phyloP scores from a whole-genome alignment of 30 jellyfish, hydroid and myxozoan genomes.

The Hydractinia echinata region DNA sequence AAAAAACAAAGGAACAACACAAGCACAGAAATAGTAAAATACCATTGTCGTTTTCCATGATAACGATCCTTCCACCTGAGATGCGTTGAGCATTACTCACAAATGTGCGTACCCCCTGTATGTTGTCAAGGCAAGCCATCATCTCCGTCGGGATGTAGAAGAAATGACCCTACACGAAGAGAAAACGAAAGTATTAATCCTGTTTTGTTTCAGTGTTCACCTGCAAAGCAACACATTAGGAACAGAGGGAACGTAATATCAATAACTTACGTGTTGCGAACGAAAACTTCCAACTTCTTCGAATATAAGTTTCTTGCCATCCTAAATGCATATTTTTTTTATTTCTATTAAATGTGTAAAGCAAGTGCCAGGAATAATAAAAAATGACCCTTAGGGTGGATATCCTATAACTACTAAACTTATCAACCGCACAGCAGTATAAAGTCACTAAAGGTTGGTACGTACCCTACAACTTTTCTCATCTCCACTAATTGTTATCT shows the following conservation, averaged over 20 bases:
- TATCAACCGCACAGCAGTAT: neutral
- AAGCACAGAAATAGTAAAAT: too few species aligned
- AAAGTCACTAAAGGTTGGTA: neutral
- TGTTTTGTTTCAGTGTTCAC: neutral
- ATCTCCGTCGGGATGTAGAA: conserved; percentile 2
- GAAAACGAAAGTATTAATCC: neutral
- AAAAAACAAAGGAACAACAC: too few species aligned
- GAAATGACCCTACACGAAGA: neutral
- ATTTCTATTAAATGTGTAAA: neutral
- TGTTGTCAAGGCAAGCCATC: neutral
- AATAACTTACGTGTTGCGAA: conserved; percentile 5
- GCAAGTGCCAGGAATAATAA: neutral
- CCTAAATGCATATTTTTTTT: neutral
- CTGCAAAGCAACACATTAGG: neutral
- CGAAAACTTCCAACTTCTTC: conserved; percentile 19
- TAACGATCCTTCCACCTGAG: neutral
- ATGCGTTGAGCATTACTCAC: neutral
- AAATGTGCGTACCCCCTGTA: neutral
- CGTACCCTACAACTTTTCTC: conserved; percentile 55
- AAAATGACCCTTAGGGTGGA: neutral
- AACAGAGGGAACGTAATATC: neutral
- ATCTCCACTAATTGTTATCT: conserved; percentile 56
- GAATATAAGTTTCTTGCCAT: neutral
- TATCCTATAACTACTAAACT: too few species aligned
- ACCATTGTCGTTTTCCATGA: too few species aligned